Evolutionary conservation across 2,888 invertebrate genomes (phyloP).

Genomic region (Eurytoma adleriae): DNA sequence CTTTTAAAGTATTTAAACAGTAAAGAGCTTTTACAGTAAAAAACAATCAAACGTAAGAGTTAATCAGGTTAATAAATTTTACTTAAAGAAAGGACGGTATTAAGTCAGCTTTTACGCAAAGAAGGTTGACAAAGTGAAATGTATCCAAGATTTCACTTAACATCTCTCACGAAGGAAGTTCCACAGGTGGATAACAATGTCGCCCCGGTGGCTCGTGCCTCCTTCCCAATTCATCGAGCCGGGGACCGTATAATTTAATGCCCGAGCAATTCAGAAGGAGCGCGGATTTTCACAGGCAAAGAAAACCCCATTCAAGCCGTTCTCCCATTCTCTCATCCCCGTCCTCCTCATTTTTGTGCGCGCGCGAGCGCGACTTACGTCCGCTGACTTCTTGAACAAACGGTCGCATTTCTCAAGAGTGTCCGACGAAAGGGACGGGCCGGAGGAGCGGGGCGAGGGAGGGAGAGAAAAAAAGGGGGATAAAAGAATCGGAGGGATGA

Average conservation of each 20-base stretch:
- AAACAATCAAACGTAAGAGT: too few relatives aligned
- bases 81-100: too few relatives aligned
- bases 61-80: too few relatives aligned
- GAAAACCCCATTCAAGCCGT: constrained; percentile 1
- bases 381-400: constrained; percentile 32
- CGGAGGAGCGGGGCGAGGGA: background rate
- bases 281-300: constrained; percentile 7
- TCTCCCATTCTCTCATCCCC: background rate
- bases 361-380: constrained; percentile 39
- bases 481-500: background rate
- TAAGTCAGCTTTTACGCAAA: too few relatives aligned
- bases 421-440: background rate
- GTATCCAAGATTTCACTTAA: constrained; percentile 3
- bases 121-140: background rate
- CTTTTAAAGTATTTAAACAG: too few relatives aligned
- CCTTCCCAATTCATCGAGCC: constrained; percentile 33
- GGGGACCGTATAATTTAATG: constrained; percentile 42
- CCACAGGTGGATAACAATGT: constrained; percentile 57
- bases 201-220: background rate
- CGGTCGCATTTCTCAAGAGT: constrained; percentile 45
- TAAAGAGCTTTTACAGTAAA: too few relatives aligned
- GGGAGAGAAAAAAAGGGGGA: background rate
- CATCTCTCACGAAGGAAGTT: constrained; percentile 38
- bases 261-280: constrained; percentile 10
- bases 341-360: constrained; percentile 30